Base-by-base conservation (phyloP, 2,797 vertebrate species). In the Hydrolagus colliei region DNA sequence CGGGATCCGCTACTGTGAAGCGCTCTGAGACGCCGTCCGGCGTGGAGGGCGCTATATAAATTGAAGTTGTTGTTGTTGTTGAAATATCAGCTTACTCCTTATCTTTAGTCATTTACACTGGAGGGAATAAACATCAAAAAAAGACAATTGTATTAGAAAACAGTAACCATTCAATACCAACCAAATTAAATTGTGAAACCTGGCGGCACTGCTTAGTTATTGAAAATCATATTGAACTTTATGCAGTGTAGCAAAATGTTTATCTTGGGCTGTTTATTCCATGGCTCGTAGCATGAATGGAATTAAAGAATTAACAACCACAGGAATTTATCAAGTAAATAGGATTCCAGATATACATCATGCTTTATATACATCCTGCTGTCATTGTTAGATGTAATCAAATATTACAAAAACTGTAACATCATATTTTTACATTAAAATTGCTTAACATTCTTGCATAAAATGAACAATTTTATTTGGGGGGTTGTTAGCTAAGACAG, bases 261-360 rank as follows among this genome's bases (percentile, higher is more conserved):
- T 82, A 67, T 35, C 22, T 67, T 41, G 11, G 61, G 32, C 62
- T 80, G 13, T 32, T 18, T 67, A 67, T 62, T 4, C 62, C 27
- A 82, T 11, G 27, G 18, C 78, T 67, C 78, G 89, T 86, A 87
- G 88, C 89, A 88, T 89, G 82, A n/a, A 63, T 86, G 89, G 86
- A 0, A 13, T 86, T 89, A 90, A 88, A 91, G 88, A 90, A 88
- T 52, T 52, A 88, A 91, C 91, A 89, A 87, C 88, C 86, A 67
- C 88, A 93, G 89, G 92, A 92, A 91, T 35, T 86, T 86, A 91
- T 86, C 86, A 87, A 92, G 88, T 92, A 93, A 93, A 92, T 90
- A 91, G 92, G 91, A 94, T 93, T 93, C 92, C 93, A 92, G 90
- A 89, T 92, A 92, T 91, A 90, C 87, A 89, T 88, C 86, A 92